Evolutionary conservation across 2,113 vertebrate species (phyloP), one percentile per base, ranked within the genome.

Genomic region (Pangasianodon gigas): DNA sequence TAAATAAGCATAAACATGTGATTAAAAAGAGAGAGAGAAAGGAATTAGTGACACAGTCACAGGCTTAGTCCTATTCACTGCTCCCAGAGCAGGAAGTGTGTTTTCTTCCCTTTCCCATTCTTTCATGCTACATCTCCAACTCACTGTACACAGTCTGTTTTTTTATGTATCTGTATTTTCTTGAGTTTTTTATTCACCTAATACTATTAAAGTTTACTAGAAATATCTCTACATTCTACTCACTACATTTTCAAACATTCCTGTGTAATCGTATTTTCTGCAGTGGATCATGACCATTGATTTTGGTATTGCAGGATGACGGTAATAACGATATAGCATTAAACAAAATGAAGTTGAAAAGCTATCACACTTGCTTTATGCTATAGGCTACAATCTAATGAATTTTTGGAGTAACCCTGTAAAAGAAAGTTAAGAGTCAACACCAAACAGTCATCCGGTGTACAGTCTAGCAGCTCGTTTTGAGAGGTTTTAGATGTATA

Each of bases 21-120:
- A 83, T 58, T 26, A 51, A 51, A 58, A 44, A 75, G 65, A 67
- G 54, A 74, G 26, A 83, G 32, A 58, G 24, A 51, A 51, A 46
- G 37, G 75, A 32, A 44, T 41, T 60, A 51, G 58, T 51, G 87
- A 46, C 48, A 87, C 85, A 84, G 24, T 80, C 84, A 46, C 46
- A 54, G 65, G 54, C 8, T 56, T 58, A 86, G 85, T 71, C 48
- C 8, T 74, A 56, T 71, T 56, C 29, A 18, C 2, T 54, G n/a
- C 60, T 56, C 79, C 8, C 29, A 51, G 75, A 3, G 14, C 44
- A 81, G 48, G 19, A 81, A 75, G 51, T 37, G n/a, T 44, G 29
- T 37, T 52, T 60, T 60, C 1, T 86, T 77, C 37, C 69, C 37
- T 46, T 54, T 10, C 37, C 37, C n/a, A n/a, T n/a, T n/a, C n/a